Evolutionary conservation across 2,888 invertebrate species (phyloP), one percentile per base, ranked within the genome.

Genomic region (Nemoura dubitans): DNA sequence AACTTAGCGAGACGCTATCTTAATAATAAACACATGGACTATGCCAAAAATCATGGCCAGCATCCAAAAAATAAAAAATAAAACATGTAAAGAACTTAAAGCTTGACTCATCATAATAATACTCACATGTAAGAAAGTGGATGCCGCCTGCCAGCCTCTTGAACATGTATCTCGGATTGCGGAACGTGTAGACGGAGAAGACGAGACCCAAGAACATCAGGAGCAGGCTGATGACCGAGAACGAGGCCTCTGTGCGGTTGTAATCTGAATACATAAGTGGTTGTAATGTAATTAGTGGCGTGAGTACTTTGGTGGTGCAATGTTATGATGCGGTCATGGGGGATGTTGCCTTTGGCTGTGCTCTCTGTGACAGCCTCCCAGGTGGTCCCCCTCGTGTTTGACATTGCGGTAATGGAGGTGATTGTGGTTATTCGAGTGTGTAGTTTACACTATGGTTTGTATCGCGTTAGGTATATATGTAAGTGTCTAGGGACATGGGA

Each of bases 161-260:
- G 92, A 97, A 97, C 95, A 96, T 97, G 91, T 97, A 97, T 3
- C 97, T 94, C 1, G 97, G 96, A 90, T 97, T 96, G 89, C 94
- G 93, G 91, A 97, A 96, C 25, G 97, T 97, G 91, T 97, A 97
- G 88, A 95, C 93, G 6, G 97, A 96, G 91, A 97, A 97, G 0
- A 95, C 93, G 85, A 96, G 95, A 0, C 96, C 96, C 94, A 97
- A 94, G 80, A 95, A 91, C 95, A 97, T 97, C 78, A 97, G 94
- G 88, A 96, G 94, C 87, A 97, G 91, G 88, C 96, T 96, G 90
- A 97, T 97, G 89, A 97, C 94, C 81, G 96, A 96, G 90, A 97
- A 97, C 0, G 96, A 96, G 43, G 96, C 95, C 92, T 96, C 96
- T 5, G 97, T 96, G 86, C 97, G 93, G 85, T 95, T 95, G 91